Evolutionary conservation across 1,140 invertebrate genomes (phyloP).

Genomic region (Callitettix versicolor): DNA sequence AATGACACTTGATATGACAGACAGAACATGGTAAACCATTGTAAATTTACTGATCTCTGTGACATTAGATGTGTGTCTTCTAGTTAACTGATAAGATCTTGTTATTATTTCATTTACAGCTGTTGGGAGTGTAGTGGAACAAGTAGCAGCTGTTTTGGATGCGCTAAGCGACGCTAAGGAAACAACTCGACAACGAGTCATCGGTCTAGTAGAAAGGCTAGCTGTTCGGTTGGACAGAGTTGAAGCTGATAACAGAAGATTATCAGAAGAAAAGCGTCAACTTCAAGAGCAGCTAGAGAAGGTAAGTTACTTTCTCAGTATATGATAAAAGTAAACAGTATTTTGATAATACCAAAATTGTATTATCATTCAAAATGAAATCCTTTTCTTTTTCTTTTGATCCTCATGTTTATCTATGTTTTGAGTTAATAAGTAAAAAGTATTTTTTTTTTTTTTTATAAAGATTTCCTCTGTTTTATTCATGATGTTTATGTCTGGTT

Average conservation of each 20-base stretch:
- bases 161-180: slow-evolving; percentile 30
- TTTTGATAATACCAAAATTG: neutral
- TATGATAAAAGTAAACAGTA: neutral
- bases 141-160: slow-evolving; percentile 29
- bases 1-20: too few species aligned
- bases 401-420: too few species aligned
- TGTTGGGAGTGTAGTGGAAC: slow-evolving; percentile 26
- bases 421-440: too few species aligned
- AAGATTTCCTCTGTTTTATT: too few species aligned
- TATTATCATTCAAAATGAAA: too few species aligned
- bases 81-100: too few species aligned
- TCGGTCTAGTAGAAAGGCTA: slow-evolving; percentile 26
- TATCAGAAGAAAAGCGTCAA: slow-evolving; percentile 19
- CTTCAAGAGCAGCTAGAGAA: slow-evolving; percentile 19
- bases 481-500: too few species aligned
- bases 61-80: too few species aligned
- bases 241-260: slow-evolving; percentile 21
- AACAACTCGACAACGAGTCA: slow-evolving; percentile 27
- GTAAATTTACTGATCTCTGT: too few species aligned
- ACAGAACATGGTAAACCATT: too few species aligned
- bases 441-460: too few species aligned
- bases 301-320: slow-evolving; percentile 4
- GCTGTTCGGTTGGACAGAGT: slow-evolving; percentile 23
- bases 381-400: too few species aligned
- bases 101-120: neutral